phyloP scores from a whole-genome alignment of 2,113 vertebrate species.

The Antechinus stuartii region DNA sequence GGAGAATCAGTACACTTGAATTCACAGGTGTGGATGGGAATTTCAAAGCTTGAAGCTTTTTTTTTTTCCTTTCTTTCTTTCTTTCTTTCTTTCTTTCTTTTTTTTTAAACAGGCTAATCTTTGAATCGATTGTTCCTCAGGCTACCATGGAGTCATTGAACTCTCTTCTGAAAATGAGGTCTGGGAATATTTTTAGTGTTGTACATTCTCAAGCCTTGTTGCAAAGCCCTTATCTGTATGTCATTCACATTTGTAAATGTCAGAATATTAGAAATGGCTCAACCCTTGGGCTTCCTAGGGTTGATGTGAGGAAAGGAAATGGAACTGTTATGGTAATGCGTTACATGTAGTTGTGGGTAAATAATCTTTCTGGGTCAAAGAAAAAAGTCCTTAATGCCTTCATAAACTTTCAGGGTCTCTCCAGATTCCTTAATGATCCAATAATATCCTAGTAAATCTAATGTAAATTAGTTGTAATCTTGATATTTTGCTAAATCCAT shows the following conservation, averaged over 20 bases:
- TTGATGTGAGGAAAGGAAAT: conserved; percentile 29
- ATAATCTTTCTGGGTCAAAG: conserved; percentile 35
- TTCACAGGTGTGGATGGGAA: background rate
- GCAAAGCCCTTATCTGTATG: background rate
- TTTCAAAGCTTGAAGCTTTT: background rate
- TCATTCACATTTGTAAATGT: background rate
- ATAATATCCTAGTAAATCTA: conserved; percentile 53
- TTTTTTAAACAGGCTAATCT: conserved; percentile 22
- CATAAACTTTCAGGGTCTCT: conserved; percentile 25
- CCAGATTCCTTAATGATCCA: background rate
- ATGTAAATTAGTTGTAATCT: conserved; percentile 53
- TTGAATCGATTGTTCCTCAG: conserved; percentile 21
- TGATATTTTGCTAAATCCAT: background rate
- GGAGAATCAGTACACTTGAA: background rate
- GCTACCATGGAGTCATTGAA: background rate
- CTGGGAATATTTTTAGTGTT: conserved; percentile 31
- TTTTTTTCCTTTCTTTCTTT: background rate
- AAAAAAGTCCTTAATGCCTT: conserved; percentile 28
- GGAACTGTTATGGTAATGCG: background rate
- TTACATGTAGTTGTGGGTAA: conserved; percentile 7
- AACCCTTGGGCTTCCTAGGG: background rate
- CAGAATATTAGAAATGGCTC: conserved; percentile 22
- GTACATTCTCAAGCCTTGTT: conserved; percentile 15
- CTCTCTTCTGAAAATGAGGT: conserved; percentile 33
- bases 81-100: background rate